A percentile compares a stretch with the other conserved stretches of the same genome.
These are phyloP conservation scores for Dicrostonyx torquatus DNA, from an alignment of 2,797 vertebrate genomes.

Conservation along the genomic window DNA sequence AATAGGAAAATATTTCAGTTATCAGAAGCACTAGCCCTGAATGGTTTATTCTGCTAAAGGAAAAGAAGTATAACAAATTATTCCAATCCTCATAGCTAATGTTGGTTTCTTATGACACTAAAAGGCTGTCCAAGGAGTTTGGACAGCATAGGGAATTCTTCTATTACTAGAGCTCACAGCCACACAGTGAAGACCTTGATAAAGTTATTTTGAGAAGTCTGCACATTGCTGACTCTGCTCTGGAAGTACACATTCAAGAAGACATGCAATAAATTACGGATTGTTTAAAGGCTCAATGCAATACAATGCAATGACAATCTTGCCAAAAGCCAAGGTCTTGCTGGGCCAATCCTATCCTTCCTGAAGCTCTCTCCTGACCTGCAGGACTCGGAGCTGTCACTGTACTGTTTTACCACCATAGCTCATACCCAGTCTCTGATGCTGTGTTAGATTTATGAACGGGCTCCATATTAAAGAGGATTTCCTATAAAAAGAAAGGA, in stretches of 20 bases:
- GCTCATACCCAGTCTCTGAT: constrained; percentile 31
- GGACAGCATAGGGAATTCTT: neutral
- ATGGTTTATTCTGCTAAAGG: neutral
- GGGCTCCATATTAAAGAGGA: neutral
- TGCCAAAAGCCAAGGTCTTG: constrained; percentile 67
- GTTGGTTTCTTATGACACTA: neutral
- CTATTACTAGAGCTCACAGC: neutral
- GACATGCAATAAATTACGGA: constrained; percentile 71
- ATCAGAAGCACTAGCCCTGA: neutral
- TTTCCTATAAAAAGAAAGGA: neutral
- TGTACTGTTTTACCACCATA: neutral
- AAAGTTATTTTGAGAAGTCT: constrained; percentile 63
- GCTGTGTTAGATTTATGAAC: neutral
- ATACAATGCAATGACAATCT: constrained; percentile 72
- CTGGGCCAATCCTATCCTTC: constrained; percentile 46
- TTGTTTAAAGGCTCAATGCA: constrained; percentile 63
- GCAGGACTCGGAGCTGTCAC: constrained; percentile 35
- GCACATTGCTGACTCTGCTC: constrained; percentile 61
- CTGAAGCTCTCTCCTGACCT: constrained; percentile 54
- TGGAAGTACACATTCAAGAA: constrained; percentile 60
- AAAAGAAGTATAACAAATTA: neutral
- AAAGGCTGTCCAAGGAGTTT: neutral
- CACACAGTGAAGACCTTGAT: constrained; percentile 55
- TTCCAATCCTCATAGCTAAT: neutral
- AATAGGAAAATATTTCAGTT: neutral